These are phyloP conservation scores for Neopipo cinnamomea DNA, from an alignment of 2,113 vertebrate genomes.

Conservation along the genomic window DNA sequence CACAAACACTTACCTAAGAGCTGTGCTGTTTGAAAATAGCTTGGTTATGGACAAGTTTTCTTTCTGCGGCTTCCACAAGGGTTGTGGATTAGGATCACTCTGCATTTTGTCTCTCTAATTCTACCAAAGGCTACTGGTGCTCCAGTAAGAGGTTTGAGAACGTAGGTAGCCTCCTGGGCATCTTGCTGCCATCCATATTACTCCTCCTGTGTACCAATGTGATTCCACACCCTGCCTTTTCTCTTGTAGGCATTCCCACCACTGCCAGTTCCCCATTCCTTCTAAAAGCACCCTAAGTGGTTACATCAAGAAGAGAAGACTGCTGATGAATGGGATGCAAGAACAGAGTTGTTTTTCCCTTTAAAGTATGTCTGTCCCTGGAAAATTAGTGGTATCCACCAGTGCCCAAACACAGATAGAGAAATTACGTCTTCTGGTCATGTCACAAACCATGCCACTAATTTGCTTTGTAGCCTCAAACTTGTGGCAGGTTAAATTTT, in stretches of 20 bases:
- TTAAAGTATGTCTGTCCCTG: background rate
- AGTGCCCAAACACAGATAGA: background rate
- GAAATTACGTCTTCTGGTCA: background rate
- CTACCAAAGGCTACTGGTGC: background rate
- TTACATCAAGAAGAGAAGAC: background rate
- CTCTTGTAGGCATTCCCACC: background rate
- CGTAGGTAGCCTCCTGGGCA: background rate
- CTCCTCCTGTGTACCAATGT: background rate
- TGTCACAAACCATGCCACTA: background rate
- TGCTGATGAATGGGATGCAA: background rate
- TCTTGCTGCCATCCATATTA: background rate
- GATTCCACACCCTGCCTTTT: background rate
- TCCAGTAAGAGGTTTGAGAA: background rate
- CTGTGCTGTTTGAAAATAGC: background rate
- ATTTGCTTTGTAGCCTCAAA: background rate
- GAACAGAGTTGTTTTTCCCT: background rate
- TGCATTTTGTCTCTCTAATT: background rate
- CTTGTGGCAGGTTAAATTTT: background rate
- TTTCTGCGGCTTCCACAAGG: background rate
- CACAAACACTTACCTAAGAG: background rate
- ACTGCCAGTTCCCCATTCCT: background rate
- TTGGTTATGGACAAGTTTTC: background rate
- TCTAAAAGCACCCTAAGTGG: background rate
- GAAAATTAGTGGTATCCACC: background rate
- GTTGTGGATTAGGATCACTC: background rate